These are phyloP conservation scores for Antennarius maculatus DNA, from an alignment of 2,797 vertebrate genomes.

Conservation along the genomic window DNA sequence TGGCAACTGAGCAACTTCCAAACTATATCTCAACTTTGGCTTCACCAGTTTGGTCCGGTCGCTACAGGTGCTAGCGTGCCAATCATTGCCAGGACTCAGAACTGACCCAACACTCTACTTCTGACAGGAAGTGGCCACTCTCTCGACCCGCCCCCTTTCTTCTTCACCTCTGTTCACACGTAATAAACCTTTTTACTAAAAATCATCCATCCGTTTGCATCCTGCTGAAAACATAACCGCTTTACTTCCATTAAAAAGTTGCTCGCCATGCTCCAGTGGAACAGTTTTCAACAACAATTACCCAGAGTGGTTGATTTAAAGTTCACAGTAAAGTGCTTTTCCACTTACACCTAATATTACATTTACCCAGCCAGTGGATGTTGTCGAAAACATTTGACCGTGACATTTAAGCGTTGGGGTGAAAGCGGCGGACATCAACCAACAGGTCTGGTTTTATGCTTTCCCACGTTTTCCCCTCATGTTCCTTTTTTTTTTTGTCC, in stretches of 20 bases:
- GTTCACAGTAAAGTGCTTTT: constrained; percentile 53
- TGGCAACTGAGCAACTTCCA: too few species aligned
- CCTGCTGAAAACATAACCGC: neutral
- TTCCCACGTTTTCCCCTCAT: constrained; percentile 32
- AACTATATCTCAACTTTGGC: too few species aligned
- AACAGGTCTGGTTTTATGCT: constrained; percentile 21
- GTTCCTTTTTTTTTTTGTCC: neutral
- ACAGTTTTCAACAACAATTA: constrained; percentile 56
- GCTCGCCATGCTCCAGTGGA: neutral
- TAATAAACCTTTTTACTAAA: too few species aligned
- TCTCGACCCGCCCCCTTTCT: too few species aligned
- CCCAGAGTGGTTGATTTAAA: constrained; percentile 52
- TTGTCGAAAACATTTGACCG: constrained; percentile 45
- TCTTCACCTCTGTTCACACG: too few species aligned
- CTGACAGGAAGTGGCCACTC: too few species aligned
- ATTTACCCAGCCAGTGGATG: constrained; percentile 45
- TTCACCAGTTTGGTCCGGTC: too few species aligned
- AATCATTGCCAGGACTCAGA: too few species aligned
- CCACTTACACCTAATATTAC: constrained; percentile 44
- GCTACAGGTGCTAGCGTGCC: too few species aligned
- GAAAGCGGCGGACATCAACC: constrained; percentile 28
- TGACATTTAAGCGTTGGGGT: constrained; percentile 58
- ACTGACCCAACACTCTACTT: too few species aligned
- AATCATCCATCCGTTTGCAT: too few species aligned
- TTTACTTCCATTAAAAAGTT: constrained; percentile 34